These are phyloP conservation scores for Pollenia labialis DNA, from an alignment of 2,888 invertebrate genomes.

Conservation along the genomic window DNA sequence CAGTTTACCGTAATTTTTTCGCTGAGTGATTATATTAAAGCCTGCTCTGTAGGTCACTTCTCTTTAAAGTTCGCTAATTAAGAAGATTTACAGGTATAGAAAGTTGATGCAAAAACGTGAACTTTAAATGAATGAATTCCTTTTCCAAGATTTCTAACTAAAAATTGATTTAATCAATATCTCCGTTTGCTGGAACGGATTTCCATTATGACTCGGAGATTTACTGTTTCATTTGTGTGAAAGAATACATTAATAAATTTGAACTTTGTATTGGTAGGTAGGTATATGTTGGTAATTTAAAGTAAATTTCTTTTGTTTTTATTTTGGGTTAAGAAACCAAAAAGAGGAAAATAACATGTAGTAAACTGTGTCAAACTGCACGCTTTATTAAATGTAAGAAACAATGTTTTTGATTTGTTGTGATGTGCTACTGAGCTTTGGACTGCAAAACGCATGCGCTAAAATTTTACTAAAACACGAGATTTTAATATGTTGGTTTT, in stretches of 20 bases:
- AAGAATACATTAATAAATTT: not conserved
- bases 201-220: too few species aligned
- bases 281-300: not conserved
- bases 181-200: too few species aligned
- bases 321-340: not conserved
- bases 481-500: conserved; percentile 30
- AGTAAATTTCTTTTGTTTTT: not conserved
- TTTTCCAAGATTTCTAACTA: not conserved
- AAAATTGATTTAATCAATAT: too few species aligned
- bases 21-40: too few species aligned
- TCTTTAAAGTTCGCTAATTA: too few species aligned
- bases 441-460: conserved; percentile 50
- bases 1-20: too few species aligned
- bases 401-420: conserved; percentile 53
- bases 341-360: conserved; percentile 11
- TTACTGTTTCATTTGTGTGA: not conserved
- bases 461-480: conserved; percentile 53
- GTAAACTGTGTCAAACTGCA: conserved; percentile 73
- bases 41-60: too few species aligned
- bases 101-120: not conserved
- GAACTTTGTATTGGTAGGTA: not conserved
- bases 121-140: conserved; percentile 28
- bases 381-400: conserved; percentile 53
- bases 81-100: too few species aligned
- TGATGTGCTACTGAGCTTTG: conserved; percentile 41